A percentile compares a stretch with the other conserved stretches of the same genome.
Evolutionary conservation across 2,113 vertebrate species (phyloP).

Genomic region (Gorilla gorilla): DNA sequence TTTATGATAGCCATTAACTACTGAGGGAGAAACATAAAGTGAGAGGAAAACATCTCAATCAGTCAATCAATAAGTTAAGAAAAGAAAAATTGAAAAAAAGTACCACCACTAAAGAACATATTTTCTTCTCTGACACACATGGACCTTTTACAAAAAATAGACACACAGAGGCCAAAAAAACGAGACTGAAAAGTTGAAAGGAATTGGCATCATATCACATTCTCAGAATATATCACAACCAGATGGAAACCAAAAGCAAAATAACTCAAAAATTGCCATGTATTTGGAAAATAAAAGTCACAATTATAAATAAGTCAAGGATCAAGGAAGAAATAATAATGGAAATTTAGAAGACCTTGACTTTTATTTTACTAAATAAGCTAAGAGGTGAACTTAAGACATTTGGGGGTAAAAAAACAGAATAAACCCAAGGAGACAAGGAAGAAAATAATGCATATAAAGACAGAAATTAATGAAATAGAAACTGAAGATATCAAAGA

Average conservation of each 20-base stretch:
- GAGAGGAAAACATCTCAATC: not conserved
- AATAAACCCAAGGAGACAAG: not conserved
- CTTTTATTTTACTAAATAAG: not conserved
- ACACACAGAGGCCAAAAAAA: not conserved
- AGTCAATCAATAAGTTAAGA: not conserved
- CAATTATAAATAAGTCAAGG: not conserved
- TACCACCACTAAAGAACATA: not conserved
- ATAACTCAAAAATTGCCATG: not conserved
- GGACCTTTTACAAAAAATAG: not conserved
- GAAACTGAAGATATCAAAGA: not conserved
- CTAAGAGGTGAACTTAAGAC: not conserved
- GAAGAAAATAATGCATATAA: not conserved
- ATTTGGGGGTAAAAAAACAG: not conserved
- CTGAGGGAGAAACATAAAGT: not conserved
- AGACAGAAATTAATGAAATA: not conserved
- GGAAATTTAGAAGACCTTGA: not conserved
- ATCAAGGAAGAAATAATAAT: not conserved
- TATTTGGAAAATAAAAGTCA: not conserved
- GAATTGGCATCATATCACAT: not conserved
- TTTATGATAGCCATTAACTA: not conserved
- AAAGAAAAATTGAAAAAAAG: not conserved
- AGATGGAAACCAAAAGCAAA: not conserved
- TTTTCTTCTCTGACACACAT: not conserved
- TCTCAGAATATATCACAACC: not conserved
- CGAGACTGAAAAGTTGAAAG: not conserved